phyloP scores from a whole-genome alignment of 2,888 invertebrate species.

The Latheticus oryzae region DNA sequence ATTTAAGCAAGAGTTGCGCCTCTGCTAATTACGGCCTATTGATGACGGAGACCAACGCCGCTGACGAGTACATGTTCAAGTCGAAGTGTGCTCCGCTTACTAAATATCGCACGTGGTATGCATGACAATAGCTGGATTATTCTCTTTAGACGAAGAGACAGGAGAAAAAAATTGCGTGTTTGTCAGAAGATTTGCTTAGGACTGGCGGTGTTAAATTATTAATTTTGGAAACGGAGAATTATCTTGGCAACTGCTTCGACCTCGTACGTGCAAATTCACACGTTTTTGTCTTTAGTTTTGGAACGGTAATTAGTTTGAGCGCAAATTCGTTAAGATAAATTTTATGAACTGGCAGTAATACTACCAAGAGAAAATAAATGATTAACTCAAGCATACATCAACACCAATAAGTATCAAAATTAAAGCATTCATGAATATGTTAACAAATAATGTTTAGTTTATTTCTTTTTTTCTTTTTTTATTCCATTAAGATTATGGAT shows the following conservation, averaged over 20 bases:
- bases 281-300: slow-evolving; percentile 1
- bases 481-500: too few relatives aligned
- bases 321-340: too few relatives aligned
- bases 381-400: too few relatives aligned
- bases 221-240: too few relatives aligned
- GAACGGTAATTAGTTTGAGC: neutral
- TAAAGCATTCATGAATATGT: too few relatives aligned
- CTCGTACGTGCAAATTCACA: slow-evolving; percentile 4
- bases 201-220: slow-evolving; percentile 32
- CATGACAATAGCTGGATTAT: slow-evolving; percentile 45
- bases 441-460: too few relatives aligned
- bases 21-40: slow-evolving; percentile 43
- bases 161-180: slow-evolving; percentile 39
- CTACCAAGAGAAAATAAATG: too few relatives aligned
- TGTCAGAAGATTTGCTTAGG: slow-evolving; percentile 38
- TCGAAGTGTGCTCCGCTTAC: slow-evolving; percentile 46
- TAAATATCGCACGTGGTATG: slow-evolving; percentile 46
- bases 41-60: slow-evolving; percentile 38
- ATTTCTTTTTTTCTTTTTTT: too few relatives aligned
- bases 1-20: slow-evolving; percentile 40
- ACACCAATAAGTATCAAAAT: too few relatives aligned
- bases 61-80: slow-evolving; percentile 44
- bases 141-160: too few relatives aligned
- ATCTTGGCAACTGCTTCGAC: neutral
- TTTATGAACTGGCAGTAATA: too few relatives aligned